phyloP scores from a whole-genome alignment of 2,888 invertebrate species.

The Anoncus sp. region DNA sequence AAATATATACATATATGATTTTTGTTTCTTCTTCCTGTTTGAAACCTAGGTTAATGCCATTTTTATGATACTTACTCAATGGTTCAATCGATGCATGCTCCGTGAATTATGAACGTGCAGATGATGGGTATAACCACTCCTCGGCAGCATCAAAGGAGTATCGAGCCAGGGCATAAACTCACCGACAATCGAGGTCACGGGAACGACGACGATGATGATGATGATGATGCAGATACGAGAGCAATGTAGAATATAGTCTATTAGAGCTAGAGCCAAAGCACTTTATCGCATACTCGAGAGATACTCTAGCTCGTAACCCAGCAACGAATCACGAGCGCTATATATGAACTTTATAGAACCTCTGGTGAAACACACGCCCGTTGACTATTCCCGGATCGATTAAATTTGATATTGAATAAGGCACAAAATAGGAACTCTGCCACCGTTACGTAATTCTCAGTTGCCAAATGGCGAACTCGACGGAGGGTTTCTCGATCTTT shows the following conservation, averaged over 20 bases:
- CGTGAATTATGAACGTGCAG: neutral
- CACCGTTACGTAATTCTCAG: constrained; percentile 23
- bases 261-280: constrained; percentile 42
- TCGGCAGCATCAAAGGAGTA: constrained; percentile 43
- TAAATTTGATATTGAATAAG: constrained; percentile 31
- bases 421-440: constrained; percentile 11
- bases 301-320: constrained; percentile 38
- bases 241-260: constrained; percentile 56
- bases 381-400: constrained; percentile 12
- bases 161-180: constrained; percentile 21
- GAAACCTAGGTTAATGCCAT: constrained; percentile 2
- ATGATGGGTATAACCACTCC: constrained; percentile 13
- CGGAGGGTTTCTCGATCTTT: constrained; percentile 15
- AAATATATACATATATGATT: neutral
- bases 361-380: neutral
- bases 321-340: constrained; percentile 7
- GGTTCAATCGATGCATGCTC: constrained; percentile 18
- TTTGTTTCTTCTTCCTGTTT: constrained; percentile 14
- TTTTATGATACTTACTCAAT: constrained; percentile 28
- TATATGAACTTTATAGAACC: constrained; percentile 24
- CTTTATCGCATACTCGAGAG: constrained; percentile 48
- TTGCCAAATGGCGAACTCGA: constrained; percentile 15
- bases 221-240: constrained; percentile 56
- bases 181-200: constrained; percentile 53
- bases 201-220: too few relatives aligned